Base-by-base conservation (phyloP, 2,888 invertebrate genomes). In the Ophion slaviceki region DNA sequence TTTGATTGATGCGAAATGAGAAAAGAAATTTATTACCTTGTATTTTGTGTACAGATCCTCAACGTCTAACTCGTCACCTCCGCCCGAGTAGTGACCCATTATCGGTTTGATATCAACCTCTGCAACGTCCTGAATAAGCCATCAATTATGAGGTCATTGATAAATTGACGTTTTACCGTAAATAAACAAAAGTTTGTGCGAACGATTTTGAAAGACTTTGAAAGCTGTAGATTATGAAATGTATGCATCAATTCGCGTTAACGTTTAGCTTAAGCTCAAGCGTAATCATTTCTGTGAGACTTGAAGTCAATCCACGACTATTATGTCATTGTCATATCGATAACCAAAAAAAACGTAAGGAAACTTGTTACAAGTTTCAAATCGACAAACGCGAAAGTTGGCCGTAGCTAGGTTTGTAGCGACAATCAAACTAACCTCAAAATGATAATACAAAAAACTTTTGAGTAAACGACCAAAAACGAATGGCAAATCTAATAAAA, bases 21-120 rank as follows among this genome's bases (percentile, higher is more conserved):
- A 10, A 77, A 14, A 32, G 2, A 14, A 7, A n/a, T 53, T 59
- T n/a, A 10, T 80, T 95, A 97, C 98, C 96, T 99, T 99, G 92
- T 97, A 99, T 94, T 98, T 98, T 17, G 98, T 98, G 94, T 99
- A 99, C 75, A 99, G 95, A 95, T 99, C 99, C 94, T 99, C 98
- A 64, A 97, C 95, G 93, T 99, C 99, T 87, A 97, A 92, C 91
- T 98, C 98, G 90, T 98, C 98, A 87, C 97, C 95, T 24, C 96
- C 95, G 90, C 96, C 96, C 20, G 96, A 95, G 47, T 96, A 96
- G 89, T 96, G 95, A 86, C 96, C 96, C 86, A 95, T 94, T 79
- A 95, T 94, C 57, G 96, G 96, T 92, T 96, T 96, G n/a, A 95
- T 94, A 89, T 96, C 96, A 62, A 95, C 94, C 74, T 95, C 94